Evolutionary conservation across 2,797 vertebrate species (phyloP).

Genomic region (Lepilemur ruficaudatus): DNA sequence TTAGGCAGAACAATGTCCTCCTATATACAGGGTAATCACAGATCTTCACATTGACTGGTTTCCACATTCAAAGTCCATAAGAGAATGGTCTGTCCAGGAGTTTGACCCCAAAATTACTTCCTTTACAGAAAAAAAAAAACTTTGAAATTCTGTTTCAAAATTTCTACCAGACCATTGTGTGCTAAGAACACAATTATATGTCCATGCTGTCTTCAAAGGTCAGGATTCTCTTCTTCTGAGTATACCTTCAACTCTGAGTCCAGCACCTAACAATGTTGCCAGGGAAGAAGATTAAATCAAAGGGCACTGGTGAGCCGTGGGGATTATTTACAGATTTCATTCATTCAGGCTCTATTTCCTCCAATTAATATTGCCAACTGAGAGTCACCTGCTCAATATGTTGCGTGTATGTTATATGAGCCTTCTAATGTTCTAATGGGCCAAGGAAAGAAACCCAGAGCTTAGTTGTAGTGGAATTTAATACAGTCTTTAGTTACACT

Average conservation of each 20-base stretch:
- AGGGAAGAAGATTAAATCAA: conserved; percentile 58
- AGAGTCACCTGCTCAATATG: conserved; percentile 16
- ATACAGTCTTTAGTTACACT: conserved; percentile 28
- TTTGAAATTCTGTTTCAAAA: not conserved
- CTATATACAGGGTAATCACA: not conserved
- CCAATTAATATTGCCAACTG: not conserved
- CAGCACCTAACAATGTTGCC: not conserved
- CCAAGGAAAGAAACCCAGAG: conserved; percentile 50
- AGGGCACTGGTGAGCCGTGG: conserved; percentile 31
- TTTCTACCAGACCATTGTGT: not conserved
- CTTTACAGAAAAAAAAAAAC: not conserved
- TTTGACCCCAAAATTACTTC: not conserved
- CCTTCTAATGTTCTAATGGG: conserved; percentile 2
- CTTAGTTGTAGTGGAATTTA: conserved; percentile 40
- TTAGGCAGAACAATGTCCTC: not conserved
- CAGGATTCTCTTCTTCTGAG: conserved; percentile 24
- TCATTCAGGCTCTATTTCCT: conserved; percentile 44
- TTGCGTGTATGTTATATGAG: conserved; percentile 1
- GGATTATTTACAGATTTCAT: conserved; percentile 61
- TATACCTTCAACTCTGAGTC: not conserved
- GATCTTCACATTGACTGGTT: not conserved
- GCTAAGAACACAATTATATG: not conserved
- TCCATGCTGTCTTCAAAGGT: conserved; percentile 32
- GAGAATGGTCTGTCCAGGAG: not conserved
- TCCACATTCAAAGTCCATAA: not conserved